These are phyloP conservation scores for Piprites chloris DNA, from an alignment of 2,113 vertebrate genomes.

Conservation along the genomic window DNA sequence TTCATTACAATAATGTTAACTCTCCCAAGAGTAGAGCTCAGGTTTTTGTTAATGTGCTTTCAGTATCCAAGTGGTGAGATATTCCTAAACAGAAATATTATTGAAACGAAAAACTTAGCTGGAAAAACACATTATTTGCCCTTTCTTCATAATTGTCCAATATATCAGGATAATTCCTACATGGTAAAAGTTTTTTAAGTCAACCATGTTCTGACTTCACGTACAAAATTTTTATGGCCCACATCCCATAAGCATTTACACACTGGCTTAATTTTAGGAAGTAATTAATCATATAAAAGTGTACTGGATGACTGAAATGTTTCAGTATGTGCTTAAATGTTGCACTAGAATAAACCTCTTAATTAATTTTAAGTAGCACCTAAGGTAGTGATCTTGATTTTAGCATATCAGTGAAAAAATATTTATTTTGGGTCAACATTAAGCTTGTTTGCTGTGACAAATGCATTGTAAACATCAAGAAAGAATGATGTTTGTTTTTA, in stretches of 20 bases:
- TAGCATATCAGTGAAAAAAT: not conserved
- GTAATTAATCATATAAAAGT: conserved; percentile 26
- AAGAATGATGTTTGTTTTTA: not conserved
- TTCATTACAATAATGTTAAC: conserved; percentile 4
- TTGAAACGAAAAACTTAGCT: not conserved
- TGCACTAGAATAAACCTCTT: not conserved
- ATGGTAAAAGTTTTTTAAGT: not conserved
- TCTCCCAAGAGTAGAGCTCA: not conserved
- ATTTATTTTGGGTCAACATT: not conserved
- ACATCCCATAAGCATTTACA: not conserved
- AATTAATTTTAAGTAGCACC: not conserved
- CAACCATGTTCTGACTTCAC: not conserved
- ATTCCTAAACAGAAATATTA: not conserved
- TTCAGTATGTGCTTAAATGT: not conserved
- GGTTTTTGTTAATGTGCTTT: not conserved
- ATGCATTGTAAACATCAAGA: not conserved
- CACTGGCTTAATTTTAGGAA: conserved; percentile 22
- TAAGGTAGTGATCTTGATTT: not conserved
- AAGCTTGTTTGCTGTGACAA: not conserved
- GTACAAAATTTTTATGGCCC: not conserved
- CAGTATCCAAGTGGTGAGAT: not conserved
- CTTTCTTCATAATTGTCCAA: not conserved
- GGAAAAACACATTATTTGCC: not conserved
- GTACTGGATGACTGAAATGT: not conserved
- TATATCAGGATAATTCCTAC: not conserved